Conservation (phyloP, 2,113 vertebrate genomes). For the Rhinopomastus cyanomelas region DNA sequence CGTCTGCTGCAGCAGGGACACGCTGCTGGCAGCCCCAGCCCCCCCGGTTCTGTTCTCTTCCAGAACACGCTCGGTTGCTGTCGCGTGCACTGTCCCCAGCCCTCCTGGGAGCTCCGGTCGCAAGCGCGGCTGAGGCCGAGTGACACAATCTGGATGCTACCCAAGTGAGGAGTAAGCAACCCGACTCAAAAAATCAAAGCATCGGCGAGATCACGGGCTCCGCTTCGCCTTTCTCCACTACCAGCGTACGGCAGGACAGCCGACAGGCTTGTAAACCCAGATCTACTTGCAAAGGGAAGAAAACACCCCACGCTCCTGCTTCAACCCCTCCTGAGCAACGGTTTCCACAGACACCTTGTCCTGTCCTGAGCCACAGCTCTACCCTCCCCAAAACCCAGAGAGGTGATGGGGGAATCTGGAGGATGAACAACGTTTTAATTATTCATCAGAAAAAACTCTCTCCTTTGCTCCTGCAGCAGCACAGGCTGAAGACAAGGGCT, state of each 20-base stretch:
- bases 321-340: not conserved
- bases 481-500: not conserved
- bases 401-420: not conserved
- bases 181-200: conserved; percentile 6
- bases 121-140: not conserved
- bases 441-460: not conserved
- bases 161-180: conserved; percentile 15
- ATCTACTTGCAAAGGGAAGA: not conserved
- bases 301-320: not conserved
- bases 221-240: not conserved
- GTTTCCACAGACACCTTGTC: not conserved
- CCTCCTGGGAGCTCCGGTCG: not conserved
- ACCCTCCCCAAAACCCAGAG: not conserved
- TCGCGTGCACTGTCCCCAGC: accelerated
- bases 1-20: not conserved
- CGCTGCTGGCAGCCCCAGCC: accelerated
- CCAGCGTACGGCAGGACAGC: not conserved
- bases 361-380: not conserved
- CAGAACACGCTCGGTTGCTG: not conserved
- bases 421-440: not conserved
- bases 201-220: not conserved
- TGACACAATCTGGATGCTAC: not conserved
- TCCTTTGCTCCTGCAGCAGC: not conserved
- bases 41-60: not conserved
- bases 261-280: not conserved